phyloP scores from a whole-genome alignment of 1,140 invertebrate genomes.

The Hycleus cichorii region DNA sequence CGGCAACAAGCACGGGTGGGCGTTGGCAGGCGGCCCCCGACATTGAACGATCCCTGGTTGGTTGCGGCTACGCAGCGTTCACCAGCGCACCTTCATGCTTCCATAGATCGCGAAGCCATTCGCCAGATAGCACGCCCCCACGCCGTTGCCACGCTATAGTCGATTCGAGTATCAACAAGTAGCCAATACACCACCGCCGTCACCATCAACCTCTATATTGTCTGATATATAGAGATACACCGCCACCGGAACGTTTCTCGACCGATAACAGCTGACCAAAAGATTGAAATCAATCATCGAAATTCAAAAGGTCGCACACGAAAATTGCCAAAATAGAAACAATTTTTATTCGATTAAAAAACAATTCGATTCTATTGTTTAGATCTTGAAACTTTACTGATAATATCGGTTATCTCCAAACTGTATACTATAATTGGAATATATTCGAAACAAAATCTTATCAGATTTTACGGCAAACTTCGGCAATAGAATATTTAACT shows the following conservation, averaged over 20 bases:
- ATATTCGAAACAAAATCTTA: no score
- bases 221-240: slow-evolving; percentile 13
- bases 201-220: slow-evolving; percentile 9
- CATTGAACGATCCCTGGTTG: slow-evolving; percentile 28
- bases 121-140: slow-evolving; percentile 11
- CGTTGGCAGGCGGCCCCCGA: slow-evolving; percentile 23
- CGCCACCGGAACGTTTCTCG: slow-evolving; percentile 2
- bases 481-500: no score
- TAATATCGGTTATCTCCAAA: no score
- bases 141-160: slow-evolving; percentile 15
- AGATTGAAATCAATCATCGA: no score
- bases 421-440: no score
- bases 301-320: no score
- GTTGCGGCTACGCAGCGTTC: slow-evolving; percentile 29
- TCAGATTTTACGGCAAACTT: no score
- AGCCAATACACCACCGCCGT: slow-evolving; percentile 38
- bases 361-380: no score
- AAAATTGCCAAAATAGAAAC: no score
- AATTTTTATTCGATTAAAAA: no score
- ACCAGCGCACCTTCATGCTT: slow-evolving; percentile 24
- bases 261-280: no score
- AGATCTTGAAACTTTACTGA: no score
- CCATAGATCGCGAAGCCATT: slow-evolving; percentile 28
- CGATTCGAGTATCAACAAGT: slow-evolving; percentile 38
- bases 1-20: slow-evolving; percentile 18